Percentiles rank a stretch among this genome's conserved stretches.
Evolutionary conservation across 2,888 invertebrate genomes (phyloP).

Genomic region (Galerucella calmariensis): DNA sequence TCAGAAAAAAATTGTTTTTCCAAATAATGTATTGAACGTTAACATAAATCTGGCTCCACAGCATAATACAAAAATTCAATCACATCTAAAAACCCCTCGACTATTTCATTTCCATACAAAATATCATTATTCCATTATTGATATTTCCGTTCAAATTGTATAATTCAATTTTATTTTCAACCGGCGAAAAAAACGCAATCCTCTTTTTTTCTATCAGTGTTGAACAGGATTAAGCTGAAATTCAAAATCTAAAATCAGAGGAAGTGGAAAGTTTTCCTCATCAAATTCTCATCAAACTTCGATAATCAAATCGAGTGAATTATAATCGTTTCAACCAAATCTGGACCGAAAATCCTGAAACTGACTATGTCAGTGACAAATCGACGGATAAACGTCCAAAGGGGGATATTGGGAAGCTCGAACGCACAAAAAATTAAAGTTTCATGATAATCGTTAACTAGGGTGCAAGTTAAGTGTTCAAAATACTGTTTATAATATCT

Average conservation of each 20-base stretch:
- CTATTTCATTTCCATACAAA: not conserved
- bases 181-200: too few species aligned
- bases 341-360: constrained; percentile 3
- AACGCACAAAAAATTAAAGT: not conserved
- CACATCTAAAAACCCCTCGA: not conserved
- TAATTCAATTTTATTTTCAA: not conserved
- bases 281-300: constrained; percentile 22
- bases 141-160: not conserved
- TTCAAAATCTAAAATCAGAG: not conserved
- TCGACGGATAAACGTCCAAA: not conserved
- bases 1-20: too few species aligned
- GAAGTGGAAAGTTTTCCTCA: constrained; percentile 27
- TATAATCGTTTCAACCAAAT: constrained; percentile 34
- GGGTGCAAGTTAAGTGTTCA: too few species aligned
- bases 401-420: not conserved
- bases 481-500: too few species aligned
- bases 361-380: not conserved
- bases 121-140: not conserved
- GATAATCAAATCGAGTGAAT: constrained; percentile 29
- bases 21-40: too few species aligned
- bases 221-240: not conserved
- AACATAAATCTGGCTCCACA: too few species aligned
- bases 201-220: not conserved
- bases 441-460: not conserved
- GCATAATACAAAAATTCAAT: too few species aligned